A percentile compares a stretch with the other conserved stretches of the same genome.
Conservation (phyloP, 2,113 vertebrate species). For the Macroglossus sobrinus region DNA sequence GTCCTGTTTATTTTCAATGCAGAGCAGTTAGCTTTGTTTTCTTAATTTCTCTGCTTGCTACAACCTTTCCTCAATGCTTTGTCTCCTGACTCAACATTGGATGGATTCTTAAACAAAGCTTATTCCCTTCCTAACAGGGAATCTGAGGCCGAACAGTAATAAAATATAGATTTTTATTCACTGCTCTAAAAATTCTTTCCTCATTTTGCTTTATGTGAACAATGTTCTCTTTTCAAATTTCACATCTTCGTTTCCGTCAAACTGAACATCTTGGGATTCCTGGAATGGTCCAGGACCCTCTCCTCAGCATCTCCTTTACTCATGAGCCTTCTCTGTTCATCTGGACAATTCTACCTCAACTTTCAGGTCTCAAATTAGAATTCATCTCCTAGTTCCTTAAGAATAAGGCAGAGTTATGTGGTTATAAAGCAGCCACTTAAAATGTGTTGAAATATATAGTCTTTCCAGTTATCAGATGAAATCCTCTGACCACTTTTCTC, state of each 20-base stretch:
- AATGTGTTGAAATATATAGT: not conserved
- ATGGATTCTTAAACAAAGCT: not conserved
- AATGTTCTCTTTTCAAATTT: not conserved
- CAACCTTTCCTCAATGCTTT: not conserved
- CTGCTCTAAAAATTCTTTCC: not conserved
- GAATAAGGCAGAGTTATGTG: rapidly evolving
- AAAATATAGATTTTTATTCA: not conserved
- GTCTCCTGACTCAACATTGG: not conserved
- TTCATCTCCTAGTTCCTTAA: not conserved
- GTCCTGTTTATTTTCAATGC: not conserved
- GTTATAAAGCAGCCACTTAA: not conserved
- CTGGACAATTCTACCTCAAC: not conserved
- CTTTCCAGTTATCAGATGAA: not conserved
- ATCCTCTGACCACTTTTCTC: not conserved
- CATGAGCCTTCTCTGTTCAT: not conserved
- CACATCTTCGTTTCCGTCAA: not conserved
- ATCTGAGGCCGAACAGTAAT: not conserved
- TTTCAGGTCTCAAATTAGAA: not conserved
- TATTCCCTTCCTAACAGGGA: not conserved
- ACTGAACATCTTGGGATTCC: not conserved
- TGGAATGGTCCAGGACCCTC: rapidly evolving
- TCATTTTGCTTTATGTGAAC: not conserved
- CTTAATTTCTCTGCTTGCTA: not conserved
- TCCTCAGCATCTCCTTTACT: not conserved
- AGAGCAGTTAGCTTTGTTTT: not conserved